Evolutionary conservation across 1,140 invertebrate genomes (phyloP).

Genomic region (Tetramorium parvispinum): DNA sequence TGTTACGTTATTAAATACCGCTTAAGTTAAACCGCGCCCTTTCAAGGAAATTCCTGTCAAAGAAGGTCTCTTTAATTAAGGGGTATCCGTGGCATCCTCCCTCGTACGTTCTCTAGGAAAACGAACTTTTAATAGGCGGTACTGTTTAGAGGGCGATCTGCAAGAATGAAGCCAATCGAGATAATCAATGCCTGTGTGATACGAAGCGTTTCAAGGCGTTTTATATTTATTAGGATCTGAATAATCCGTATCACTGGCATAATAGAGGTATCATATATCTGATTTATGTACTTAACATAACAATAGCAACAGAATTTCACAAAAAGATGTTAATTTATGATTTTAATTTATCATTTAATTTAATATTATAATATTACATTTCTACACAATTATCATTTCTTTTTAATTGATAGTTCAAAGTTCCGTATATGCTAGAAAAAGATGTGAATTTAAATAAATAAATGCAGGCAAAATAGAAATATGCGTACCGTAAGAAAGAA

Average conservation of each 20-base stretch:
- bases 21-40: slow-evolving; percentile 75
- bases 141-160: slow-evolving; percentile 37
- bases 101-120: slow-evolving; percentile 70
- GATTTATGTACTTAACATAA: background rate
- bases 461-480: background rate
- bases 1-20: slow-evolving; percentile 85
- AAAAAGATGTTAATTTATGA: background rate
- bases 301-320: background rate
- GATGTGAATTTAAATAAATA: background rate
- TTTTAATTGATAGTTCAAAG: background rate
- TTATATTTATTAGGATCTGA: slow-evolving; percentile 65
- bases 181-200: slow-evolving; percentile 69
- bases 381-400: background rate
- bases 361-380: background rate
- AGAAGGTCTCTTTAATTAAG: slow-evolving; percentile 79
- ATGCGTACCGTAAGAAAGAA: background rate
- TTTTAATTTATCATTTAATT: background rate
- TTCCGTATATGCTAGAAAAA: background rate
- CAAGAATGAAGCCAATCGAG: slow-evolving; percentile 64
- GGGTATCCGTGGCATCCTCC: slow-evolving; percentile 66
- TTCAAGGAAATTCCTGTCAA: slow-evolving; percentile 74
- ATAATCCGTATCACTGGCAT: slow-evolving; percentile 53
- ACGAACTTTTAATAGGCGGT: slow-evolving; percentile 76
- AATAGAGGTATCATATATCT: background rate
- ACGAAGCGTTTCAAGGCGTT: slow-evolving; percentile 48